Base-by-base conservation (phyloP, 2,797 vertebrate genomes). In the Triplophysa bombifrons region DNA sequence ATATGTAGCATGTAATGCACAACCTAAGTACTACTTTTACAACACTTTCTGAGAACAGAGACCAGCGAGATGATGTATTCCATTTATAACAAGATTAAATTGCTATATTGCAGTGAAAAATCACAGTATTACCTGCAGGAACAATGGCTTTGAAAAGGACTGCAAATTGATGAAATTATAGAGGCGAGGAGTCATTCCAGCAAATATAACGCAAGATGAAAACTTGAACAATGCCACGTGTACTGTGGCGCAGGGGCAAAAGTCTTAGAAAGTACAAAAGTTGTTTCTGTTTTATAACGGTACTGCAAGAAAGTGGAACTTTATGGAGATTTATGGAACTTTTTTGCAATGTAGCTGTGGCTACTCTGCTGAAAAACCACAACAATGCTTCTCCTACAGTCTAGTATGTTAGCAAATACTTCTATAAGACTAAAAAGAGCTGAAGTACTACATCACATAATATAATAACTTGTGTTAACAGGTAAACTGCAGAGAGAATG, bases 191-290 rank as follows among this genome's bases (percentile, higher is more conserved):
- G 68, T 78, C 60, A 72, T 72, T 78, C 20, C 3, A 9, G 46
- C 27, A 64, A 78, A 56, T 38, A 30, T 20, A 70, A 53, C 68
- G 44, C 66, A 72, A 78, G 58, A 78, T 78, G 46, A 78, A 44
- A 78, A 72, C 70, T 78, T 9, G 63, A 63, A 55, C 20, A 71
- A 78, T 64, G 67, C 68, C 68, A 78, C 68, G 55, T 71, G 48
- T 72, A 55, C 48, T 0, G 20, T 44, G 76, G 58, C 76, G 63
- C 44, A 48, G 58, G 76, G 76, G 55, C 48, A 71, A 78, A 78
- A 22, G 67, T 78, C 41, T 71, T 27, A 19, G 25, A 61, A 27
- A 78, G 66, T 30, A 58, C 20, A 70, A 61, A 78, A 63, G 44
- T 53, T 70, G 22, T 19, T 34, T 61, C 17, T 30, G 34, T 41